Evolutionary conservation across 2,113 vertebrate genomes (phyloP).

Genomic region (Sylvilagus bachmani): DNA sequence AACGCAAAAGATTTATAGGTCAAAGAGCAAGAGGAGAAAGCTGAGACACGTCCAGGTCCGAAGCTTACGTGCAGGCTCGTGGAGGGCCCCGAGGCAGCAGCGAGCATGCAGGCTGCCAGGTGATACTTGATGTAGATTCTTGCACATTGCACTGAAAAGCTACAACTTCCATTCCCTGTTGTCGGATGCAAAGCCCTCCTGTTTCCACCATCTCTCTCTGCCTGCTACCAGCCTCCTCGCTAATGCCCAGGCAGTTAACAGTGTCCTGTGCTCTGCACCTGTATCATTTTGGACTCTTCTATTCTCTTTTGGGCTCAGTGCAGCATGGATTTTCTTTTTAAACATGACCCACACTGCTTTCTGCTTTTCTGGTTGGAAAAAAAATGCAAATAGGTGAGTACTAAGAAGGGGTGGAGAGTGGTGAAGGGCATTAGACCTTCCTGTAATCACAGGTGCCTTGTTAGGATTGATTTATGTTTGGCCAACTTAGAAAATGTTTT

Average conservation of each 20-base stretch:
- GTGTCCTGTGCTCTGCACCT: background rate
- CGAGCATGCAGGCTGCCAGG: background rate
- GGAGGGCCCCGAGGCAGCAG: accelerated
- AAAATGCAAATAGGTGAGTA: background rate
- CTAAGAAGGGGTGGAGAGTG: conserved; percentile 51
- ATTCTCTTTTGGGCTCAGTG: background rate
- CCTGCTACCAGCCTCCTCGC: background rate
- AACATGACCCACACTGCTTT: background rate
- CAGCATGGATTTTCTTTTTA: background rate
- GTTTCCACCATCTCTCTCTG: background rate
- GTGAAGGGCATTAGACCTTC: conserved; percentile 74
- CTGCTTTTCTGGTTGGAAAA: conserved; percentile 38
- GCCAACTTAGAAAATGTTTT: conserved; percentile 88
- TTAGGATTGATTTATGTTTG: conserved; percentile 89
- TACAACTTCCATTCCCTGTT: background rate
- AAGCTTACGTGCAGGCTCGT: accelerated
- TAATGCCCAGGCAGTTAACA: background rate
- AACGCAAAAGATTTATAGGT: background rate
- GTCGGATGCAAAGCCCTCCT: background rate
- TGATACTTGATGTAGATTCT: background rate
- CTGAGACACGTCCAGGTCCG: background rate
- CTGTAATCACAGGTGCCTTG: conserved; percentile 80
- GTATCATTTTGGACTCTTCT: background rate
- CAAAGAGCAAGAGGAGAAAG: background rate
- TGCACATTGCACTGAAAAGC: background rate